Evolutionary conservation across 2,888 invertebrate species (phyloP).

Genomic region (Iphiclides podalirius): DNA sequence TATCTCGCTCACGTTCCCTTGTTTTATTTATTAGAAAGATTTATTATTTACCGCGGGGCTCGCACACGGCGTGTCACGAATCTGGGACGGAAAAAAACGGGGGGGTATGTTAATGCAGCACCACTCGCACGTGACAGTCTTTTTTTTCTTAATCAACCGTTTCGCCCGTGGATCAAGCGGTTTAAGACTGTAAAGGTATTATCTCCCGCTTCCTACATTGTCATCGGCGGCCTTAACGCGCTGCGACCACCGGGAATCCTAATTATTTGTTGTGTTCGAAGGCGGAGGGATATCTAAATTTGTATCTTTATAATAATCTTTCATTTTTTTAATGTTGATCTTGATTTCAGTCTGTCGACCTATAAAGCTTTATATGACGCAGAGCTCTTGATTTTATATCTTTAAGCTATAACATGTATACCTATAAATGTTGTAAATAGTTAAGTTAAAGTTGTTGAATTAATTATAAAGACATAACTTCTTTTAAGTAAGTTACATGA

Average conservation of each 20-base stretch:
- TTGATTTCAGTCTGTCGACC: no score
- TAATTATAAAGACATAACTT: no score
- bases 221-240: neutral
- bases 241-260: slow-evolving; percentile 4
- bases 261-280: no score
- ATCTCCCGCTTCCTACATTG: slow-evolving; percentile 17
- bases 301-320: no score
- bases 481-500: no score
- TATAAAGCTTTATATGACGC: no score
- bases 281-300: no score
- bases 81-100: slow-evolving; percentile 69
- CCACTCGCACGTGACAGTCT: slow-evolving; percentile 65
- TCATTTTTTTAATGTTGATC: no score
- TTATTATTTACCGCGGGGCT: slow-evolving; percentile 76
- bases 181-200: neutral
- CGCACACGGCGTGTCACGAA: slow-evolving; percentile 79
- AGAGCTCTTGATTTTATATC: no score
- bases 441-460: no score
- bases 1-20: slow-evolving; percentile 77
- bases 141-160: slow-evolving; percentile 49
- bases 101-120: slow-evolving; percentile 67
- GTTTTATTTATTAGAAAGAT: slow-evolving; percentile 80
- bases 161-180: slow-evolving; percentile 34
- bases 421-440: no score
- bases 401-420: no score